Base-by-base conservation (phyloP, 2,113 vertebrate species). In the Capreolus pygargus region DNA sequence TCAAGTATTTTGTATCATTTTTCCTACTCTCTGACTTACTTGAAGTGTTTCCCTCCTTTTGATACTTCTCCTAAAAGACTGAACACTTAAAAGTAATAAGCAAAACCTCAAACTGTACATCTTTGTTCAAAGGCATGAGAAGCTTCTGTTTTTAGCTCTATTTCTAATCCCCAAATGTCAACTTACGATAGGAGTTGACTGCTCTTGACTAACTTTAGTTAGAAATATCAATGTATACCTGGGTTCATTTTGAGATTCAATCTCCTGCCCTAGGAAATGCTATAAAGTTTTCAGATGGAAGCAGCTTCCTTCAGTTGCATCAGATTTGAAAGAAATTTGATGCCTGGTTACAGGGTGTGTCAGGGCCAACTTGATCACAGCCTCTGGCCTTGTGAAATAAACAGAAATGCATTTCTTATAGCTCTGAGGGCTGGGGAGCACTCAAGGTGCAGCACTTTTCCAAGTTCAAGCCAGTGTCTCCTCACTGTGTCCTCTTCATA, bases 261-360 rank as follows among this genome's bases (percentile, higher is more conserved):
- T 39, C 36, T 70, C 39, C 52, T 39, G 3, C 2, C 12, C 19
- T 74, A 30, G 81, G 58, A 13, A 28, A 90, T 21, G 25, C 6
- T 16, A 8, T 61, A 30, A 81, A 64, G 16, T 78, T 87, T 95
- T 90, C n/a, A 86, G 12, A 70, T 70, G 15, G 39, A 89, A 67
- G 43, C 27, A n/a, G 16, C 2, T 67, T 47, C 6, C 85, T 17
- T 58, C 1, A 39, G 4, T 45, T 33, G 45, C 13, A 64, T 45
- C 47, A 45, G 55, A 93, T 55, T 14, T 82, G 52, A 85, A 87
- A 28, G 5, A 55, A 60, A 74, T 28, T 21, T 43, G 33, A 43
- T 54, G 1, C 25, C 23, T 5, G 6, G 17, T 30, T 45, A 64
- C 2, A 54, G 4, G 3, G 23, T 17, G 1, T 33, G 1, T 55